Base-by-base conservation (phyloP, 1,140 invertebrate species). In the Lepeophtheirus salmonis region DNA sequence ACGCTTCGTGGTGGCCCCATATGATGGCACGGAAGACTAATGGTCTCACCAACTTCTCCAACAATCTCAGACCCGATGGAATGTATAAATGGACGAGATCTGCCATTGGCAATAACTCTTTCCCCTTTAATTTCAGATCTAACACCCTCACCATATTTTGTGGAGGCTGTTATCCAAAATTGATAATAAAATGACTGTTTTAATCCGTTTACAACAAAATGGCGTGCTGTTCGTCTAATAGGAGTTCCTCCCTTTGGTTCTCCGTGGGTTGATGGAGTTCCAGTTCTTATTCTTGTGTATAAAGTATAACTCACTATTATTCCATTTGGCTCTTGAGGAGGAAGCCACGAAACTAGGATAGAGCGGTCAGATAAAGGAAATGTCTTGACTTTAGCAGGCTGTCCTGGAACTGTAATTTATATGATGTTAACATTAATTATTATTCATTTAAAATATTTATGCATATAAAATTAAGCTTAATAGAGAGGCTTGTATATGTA, bases 381-480 rank as follows among this genome's bases (percentile, higher is more conserved):
- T 0, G 84, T 83, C 71, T 88, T 89, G 41, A 89, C 83, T 65
- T 84, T 81, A 0, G 79, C 77, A 13, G 86, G 86, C 30, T 79
- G 75, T 24, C 83, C 83, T 4, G 86, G 86, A 53, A 83, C 86
- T 87, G 69, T 17, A 57, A 13, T 2, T n/a, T n/a, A n/a, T n/a
- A n/a, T n/a, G n/a, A n/a, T n/a, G n/a, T n/a, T n/a, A n/a, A n/a
- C n/a, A n/a, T n/a, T n/a, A n/a, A n/a, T n/a, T n/a, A n/a, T n/a
- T n/a, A n/a, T n/a, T n/a, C n/a, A n/a, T n/a, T n/a, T n/a, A n/a
- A n/a, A n/a, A n/a, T n/a, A n/a, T n/a, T n/a, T n/a, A n/a, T n/a
- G n/a, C n/a, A n/a, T n/a, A n/a, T n/a, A n/a, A n/a, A n/a, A n/a
- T n/a, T n/a, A n/a, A n/a, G n/a, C n/a, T n/a, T n/a, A n/a, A n/a